phyloP scores from a whole-genome alignment of 2,113 vertebrate species.

The Canis aureus region DNA sequence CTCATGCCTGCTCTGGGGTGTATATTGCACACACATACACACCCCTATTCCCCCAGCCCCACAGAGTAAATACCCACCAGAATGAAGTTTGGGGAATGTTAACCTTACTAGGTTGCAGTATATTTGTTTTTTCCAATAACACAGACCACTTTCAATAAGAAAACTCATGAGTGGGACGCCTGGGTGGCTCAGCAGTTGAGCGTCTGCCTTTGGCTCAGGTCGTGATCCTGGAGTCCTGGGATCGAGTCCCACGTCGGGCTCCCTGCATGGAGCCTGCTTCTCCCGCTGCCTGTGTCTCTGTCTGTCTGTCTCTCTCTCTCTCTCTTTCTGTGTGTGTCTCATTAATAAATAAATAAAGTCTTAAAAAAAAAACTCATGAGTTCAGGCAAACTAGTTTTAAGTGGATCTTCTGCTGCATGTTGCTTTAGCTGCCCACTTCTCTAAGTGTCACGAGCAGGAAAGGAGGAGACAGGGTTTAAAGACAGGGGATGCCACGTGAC shows the following conservation, averaged over 20 bases:
- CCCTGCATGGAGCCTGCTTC: too few relatives aligned
- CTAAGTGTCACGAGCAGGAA: not conserved
- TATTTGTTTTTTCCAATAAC: not conserved
- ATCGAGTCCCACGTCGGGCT: too few relatives aligned
- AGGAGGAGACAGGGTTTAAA: not conserved
- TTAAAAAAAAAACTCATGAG: not conserved
- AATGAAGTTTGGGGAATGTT: not conserved
- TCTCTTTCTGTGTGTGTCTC: too few relatives aligned
- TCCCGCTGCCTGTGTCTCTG: too few relatives aligned
- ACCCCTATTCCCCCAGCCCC: not conserved
- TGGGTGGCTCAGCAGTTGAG: too few relatives aligned
- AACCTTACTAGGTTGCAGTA: not conserved
- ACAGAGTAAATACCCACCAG: not conserved
- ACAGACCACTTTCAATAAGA: not conserved
- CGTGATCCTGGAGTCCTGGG: too few relatives aligned
- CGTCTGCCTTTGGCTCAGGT: too few relatives aligned
- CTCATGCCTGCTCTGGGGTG: not conserved
- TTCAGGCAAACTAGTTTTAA: not conserved
- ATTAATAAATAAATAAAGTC: too few relatives aligned
- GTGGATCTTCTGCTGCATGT: accelerated
- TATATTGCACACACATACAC: not conserved
- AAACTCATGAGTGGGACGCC: not conserved
- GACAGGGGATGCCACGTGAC: accelerated
- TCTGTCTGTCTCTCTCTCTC: too few relatives aligned
- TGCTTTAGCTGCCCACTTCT: not conserved